Conservation (phyloP, 2,113 vertebrate genomes). For the Bettongia penicillata region DNA sequence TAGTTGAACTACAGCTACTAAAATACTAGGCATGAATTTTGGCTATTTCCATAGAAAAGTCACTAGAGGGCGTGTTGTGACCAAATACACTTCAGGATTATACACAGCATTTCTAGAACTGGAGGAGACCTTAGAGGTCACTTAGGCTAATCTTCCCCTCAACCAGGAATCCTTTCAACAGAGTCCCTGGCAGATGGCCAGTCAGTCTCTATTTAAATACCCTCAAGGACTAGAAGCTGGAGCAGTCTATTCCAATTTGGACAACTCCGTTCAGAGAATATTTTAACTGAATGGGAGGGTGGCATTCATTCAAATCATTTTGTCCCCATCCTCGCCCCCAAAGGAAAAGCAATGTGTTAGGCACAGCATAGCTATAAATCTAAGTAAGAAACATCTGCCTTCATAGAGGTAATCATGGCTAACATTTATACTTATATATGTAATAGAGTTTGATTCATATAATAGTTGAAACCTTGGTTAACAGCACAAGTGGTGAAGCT, state of each 20-base stretch:
- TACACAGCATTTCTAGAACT: neutral
- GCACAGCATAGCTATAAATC: neutral
- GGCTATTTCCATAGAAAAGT: constrained; percentile 49
- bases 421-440: neutral
- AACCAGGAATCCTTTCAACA: neutral
- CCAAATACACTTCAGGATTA: constrained; percentile 55
- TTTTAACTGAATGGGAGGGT: neutral
- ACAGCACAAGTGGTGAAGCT: neutral
- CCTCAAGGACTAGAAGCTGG: neutral
- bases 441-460: neutral
- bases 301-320: neutral
- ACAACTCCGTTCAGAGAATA: neutral
- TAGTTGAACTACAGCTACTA: constrained; percentile 13
- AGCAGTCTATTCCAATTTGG: neutral
- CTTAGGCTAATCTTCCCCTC: neutral
- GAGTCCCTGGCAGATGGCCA: constrained; percentile 7
- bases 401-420: neutral
- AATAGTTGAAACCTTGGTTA: neutral
- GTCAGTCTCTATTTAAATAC: constrained; percentile 25
- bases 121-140: constrained; percentile 12
- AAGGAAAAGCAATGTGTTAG: neutral
- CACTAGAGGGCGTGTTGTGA: constrained; percentile 73
- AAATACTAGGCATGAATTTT: constrained; percentile 19
- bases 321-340: neutral
- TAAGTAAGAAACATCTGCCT: neutral